Base-by-base conservation (phyloP, 1,140 invertebrate genomes). In the Bombus difficillimus region DNA sequence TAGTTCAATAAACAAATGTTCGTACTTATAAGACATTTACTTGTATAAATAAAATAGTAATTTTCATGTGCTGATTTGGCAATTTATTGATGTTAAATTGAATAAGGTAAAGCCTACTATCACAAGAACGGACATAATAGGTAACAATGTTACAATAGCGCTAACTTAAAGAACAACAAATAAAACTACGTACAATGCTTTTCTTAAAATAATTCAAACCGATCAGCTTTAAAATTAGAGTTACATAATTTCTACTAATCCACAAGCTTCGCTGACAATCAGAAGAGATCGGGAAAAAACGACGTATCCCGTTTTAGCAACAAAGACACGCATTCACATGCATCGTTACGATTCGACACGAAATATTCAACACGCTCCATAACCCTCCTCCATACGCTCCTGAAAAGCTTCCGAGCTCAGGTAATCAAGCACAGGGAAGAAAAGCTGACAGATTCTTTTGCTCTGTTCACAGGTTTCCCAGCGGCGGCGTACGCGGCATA, bases 401-500 rank as follows among this genome's bases (percentile, higher is more conserved):
- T 32, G 22, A 3, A 64, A 66, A 66, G 25, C 62, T 66, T 15
- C 41, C 39, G 18, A n/a, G 28, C 59, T 22, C 15, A 59, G 9
- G 12, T 37, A n/a, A 37, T 0, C 59, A 28, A 34, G 15, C 66
- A 22, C 4, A 13, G 32, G 0, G 25, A 74, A 57, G 13, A 57
- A 76, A 39, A 34, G 28, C 53, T 76, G 25, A 66, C 59, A 22
- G 6, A 18, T 66, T 76, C 93, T 90, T 92, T 92, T 95, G 91
- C 95, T 96, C 95, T 94, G 96, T 96, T 96, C 94, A 74, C 96
- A 98, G 98, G 98, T 97, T 98, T 98, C 96, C 98, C 98, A 96
- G 98, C 98, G 95, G 97, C 97, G 93, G 98, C 98, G 93, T 98
- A 98, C 96, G 98, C 98, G 95, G 98, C 98, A 94, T 98, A 98